phyloP scores from a whole-genome alignment of 2,797 vertebrate genomes.

The Falco concolor region DNA sequence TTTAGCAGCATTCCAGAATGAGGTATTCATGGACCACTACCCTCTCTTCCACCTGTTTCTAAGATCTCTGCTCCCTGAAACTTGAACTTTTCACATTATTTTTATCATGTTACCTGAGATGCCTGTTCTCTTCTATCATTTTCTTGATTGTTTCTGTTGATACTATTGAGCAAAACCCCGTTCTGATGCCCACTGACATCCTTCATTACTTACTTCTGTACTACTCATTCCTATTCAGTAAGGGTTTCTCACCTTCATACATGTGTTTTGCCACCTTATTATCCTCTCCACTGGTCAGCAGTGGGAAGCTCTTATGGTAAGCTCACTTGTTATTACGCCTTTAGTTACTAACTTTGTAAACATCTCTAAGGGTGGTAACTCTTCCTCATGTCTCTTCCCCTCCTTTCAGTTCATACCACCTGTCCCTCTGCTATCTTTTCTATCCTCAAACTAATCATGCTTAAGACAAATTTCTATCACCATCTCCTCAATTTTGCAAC shows the following conservation, averaged over 20 bases:
- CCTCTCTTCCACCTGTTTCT: not conserved
- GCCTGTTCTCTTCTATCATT: not conserved
- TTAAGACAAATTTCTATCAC: not conserved
- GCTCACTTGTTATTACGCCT: not conserved
- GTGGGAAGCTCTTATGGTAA: not conserved
- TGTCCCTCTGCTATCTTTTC: not conserved
- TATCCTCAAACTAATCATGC: not conserved
- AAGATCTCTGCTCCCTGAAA: not conserved
- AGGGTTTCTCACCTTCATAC: not conserved
- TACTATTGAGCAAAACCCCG: fast-evolving
- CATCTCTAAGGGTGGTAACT: not conserved
- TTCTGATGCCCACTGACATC: not conserved
- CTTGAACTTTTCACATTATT: not conserved
- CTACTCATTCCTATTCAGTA: not conserved
- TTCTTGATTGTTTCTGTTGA: not conserved
- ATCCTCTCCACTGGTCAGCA: not conserved
- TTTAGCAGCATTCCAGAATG: not conserved
- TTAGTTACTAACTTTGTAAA: not conserved
- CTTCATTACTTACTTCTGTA: not conserved
- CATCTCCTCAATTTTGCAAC: not conserved
- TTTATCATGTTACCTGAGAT: not conserved
- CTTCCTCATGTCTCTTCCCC: not conserved
- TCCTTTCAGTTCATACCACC: not conserved
- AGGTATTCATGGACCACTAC: not conserved
- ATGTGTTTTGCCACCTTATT: not conserved